phyloP scores from a whole-genome alignment of 2,113 vertebrate genomes.

The Engraulis encrasicolus region DNA sequence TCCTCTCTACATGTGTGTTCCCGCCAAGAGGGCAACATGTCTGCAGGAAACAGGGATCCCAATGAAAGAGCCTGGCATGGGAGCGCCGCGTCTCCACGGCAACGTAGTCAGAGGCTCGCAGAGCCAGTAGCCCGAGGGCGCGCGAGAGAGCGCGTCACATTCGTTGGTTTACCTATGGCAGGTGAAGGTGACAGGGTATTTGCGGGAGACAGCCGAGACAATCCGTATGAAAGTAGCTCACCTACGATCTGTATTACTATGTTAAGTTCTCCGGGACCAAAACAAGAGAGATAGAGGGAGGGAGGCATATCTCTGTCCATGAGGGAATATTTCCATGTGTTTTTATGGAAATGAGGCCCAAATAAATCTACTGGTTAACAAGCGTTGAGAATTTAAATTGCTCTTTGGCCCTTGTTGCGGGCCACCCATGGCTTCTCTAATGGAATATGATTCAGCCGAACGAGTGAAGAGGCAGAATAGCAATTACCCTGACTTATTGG shows the following conservation, averaged over 20 bases:
- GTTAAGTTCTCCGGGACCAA: not conserved
- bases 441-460: constrained; percentile 53
- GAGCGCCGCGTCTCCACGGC: not conserved
- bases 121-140: constrained; percentile 1
- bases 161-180: constrained; percentile 1
- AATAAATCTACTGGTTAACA: constrained; percentile 36
- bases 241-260: not conserved
- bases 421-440: constrained; percentile 45
- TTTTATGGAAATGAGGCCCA: constrained; percentile 39
- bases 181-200: constrained; percentile 11
- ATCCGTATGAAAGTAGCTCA: not conserved
- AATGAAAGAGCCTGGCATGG: constrained; percentile 7
- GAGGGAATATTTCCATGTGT: constrained; percentile 28
- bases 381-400: constrained; percentile 46
- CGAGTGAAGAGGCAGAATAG: constrained; percentile 46
- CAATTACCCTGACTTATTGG: constrained; percentile 53
- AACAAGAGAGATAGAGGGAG: constrained; percentile 17
- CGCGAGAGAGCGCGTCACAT: not conserved
- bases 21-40: constrained; percentile 9
- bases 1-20: constrained; percentile 19
- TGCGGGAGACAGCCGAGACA: not conserved
- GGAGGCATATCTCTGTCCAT: not conserved
- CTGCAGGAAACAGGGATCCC: constrained; percentile 9
- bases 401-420: constrained; percentile 44
- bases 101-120: not conserved